Evolutionary conservation across 2,113 vertebrate species (phyloP).

Genomic region (Callipepla californica): DNA sequence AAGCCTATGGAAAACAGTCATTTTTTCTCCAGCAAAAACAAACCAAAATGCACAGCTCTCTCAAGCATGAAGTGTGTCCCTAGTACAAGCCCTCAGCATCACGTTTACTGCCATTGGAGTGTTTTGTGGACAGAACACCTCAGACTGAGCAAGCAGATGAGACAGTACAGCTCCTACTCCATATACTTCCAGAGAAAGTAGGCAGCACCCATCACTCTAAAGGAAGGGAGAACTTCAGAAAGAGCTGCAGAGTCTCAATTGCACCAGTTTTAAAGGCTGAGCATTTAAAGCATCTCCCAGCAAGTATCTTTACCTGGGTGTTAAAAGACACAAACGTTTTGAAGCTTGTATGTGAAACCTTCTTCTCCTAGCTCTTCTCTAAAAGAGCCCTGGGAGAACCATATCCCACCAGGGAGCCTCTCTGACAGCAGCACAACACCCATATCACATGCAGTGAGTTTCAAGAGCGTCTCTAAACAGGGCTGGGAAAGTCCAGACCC

Average conservation of each 20-base stretch:
- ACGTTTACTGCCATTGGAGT: not conserved
- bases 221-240: not conserved
- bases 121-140: not conserved
- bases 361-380: not conserved
- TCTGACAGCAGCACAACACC: not conserved
- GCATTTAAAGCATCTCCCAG: not conserved
- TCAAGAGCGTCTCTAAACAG: accelerated
- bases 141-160: not conserved
- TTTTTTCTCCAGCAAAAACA: not conserved
- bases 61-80: accelerated
- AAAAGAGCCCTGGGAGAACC: not conserved
- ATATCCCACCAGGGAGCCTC: not conserved
- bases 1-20: not conserved
- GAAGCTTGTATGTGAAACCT: not conserved
- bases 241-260: not conserved
- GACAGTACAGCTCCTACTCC: not conserved
- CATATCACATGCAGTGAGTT: not conserved
- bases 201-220: not conserved
- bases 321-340: not conserved
- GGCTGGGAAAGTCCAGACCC: not conserved
- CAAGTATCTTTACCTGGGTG: not conserved
- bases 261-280: not conserved
- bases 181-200: not conserved
- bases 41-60: not conserved
- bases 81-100: accelerated